Evolutionary conservation across 2,888 invertebrate genomes (phyloP), one percentile per base, ranked within the genome.

Genomic region (Amorpha juglandis): DNA sequence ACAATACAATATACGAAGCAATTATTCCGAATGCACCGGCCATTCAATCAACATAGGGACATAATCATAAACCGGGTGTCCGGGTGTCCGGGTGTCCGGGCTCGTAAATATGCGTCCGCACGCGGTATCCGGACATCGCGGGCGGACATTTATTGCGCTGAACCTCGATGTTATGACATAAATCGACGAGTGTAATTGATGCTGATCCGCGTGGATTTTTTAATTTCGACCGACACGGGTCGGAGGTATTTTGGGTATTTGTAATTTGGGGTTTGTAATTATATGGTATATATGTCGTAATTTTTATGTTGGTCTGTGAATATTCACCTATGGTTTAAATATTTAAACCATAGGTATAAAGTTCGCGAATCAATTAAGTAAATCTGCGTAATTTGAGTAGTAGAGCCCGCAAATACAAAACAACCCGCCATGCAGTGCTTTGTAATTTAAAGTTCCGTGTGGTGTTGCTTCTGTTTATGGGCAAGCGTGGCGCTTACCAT

Each of bases 31-130:
- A 85, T 84, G 83, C 79, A 19, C 50, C 50, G 83, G 83, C 88
- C 91, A 90, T 92, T 92, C 92, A 91, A 92, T 92, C 92, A 91
- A 87, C 88, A 87, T 83, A 77, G 79, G 90, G 83, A 89, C 87
- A 92, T 91, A 90, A 91, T 92, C 91, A 90, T 93, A 92, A 92
- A 92, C 78, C 78, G 74, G 47, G 38, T 38, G 55, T 19, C 64
- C 64, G 74, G 47, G 38, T 38, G 55, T 19, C 64, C 64, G 55
- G 64, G 67, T 74, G 83, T 83, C 80, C 83, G 83, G 84, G 77
- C 82, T 84, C 87, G 85, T 91, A 91, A 91, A 91, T 88, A 87
- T 83, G 74, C 82, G 83, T 75, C 81, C 81, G 79, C 79, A 77
- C 71, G 73, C 50, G 9, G 9, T 9, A 16, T n/a, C 53, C n/a